phyloP scores from a whole-genome alignment of 1,140 invertebrate genomes.

The Neoseiulus cucumeris region DNA sequence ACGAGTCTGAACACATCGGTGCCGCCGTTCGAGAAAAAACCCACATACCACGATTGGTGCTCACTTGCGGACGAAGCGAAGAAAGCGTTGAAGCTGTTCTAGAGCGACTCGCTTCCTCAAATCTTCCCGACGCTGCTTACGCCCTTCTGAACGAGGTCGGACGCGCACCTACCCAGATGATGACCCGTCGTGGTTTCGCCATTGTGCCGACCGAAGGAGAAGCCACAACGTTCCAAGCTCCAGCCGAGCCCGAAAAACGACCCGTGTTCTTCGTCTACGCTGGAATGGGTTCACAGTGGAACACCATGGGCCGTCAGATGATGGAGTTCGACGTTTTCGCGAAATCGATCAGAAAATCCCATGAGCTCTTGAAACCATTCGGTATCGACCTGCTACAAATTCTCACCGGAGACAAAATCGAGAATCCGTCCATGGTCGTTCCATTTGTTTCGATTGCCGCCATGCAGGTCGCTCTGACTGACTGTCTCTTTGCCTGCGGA shows the following conservation, averaged over 20 bases:
- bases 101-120: slow-evolving; percentile 32
- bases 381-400: slow-evolving; percentile 60
- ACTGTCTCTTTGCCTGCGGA: slow-evolving; percentile 52
- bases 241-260: slow-evolving; percentile 27
- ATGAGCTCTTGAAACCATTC: slow-evolving; percentile 48
- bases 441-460: slow-evolving; percentile 79
- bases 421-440: slow-evolving; percentile 37
- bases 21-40: slow-evolving; percentile 24
- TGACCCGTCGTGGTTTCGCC: slow-evolving; percentile 48
- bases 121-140: slow-evolving; percentile 48
- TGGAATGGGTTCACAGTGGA: slow-evolving; percentile 92
- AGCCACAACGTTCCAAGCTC: slow-evolving; percentile 9
- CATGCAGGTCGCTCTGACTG: slow-evolving; percentile 77
- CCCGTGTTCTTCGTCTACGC: slow-evolving; percentile 86
- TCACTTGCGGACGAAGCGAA: slow-evolving; percentile 62
- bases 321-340: slow-evolving; percentile 59
- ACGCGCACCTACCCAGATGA: slow-evolving; percentile 45
- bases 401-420: slow-evolving; percentile 45
- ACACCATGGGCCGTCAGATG: slow-evolving; percentile 68
- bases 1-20: slow-evolving; percentile 23
- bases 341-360: slow-evolving; percentile 48
- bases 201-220: slow-evolving; percentile 30
- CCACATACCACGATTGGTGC: slow-evolving; percentile 42
- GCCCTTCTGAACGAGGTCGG: slow-evolving; percentile 53
- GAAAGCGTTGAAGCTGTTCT: slow-evolving; percentile 49